Base-by-base conservation (phyloP, 2,113 vertebrate species). In the Paracanthobrama guichenoti region DNA sequence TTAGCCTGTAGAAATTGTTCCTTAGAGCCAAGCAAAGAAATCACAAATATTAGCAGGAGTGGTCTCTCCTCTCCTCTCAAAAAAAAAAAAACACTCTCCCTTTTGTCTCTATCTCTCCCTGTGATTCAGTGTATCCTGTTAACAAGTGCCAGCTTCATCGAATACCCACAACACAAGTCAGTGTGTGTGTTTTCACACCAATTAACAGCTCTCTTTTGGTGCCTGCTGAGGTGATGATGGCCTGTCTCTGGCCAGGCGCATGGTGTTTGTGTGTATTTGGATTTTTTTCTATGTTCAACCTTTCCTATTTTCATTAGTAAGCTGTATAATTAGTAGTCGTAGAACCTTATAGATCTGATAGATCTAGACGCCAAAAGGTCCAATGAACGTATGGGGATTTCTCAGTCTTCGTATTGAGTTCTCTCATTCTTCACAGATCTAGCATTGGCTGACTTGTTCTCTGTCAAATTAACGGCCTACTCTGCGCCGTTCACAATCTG, bases 181-280 rank as follows among this genome's bases (percentile, higher is more conserved):
- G 83, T 50, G 81, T 86, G 87, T 85, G 85, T 91, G 82, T 89
- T 93, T 93, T 94, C 91, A 89, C 93, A 93, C 92, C 90, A 93
- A 93, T 94, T 94, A 94, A 92, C 89, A 85, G 93, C 90, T 90
- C 86, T 89, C 91, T 93, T 92, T 93, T 91, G 90, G 86, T 87
- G 89, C 89, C 89, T 62, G 82, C 88, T 81, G 91, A 93, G 91
- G 92, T 93, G 91, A 91, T 79, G 82, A 92, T 91, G 91, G 89
- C 90, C 86, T 91, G 90, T 92, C 90, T 91, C 89, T 79, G 78
- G 50, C 71, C 79, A 85, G 87, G 86, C 73, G 0, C 81, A 69
- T n/a, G 60, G 59, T 79, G 78, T 85, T 85, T 55, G 48, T 48
- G 39, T 69, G 39, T 72, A 48, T 71, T 66, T 64, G n/a, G 48